Evolutionary conservation across 2,113 vertebrate genomes (phyloP).

Genomic region (Arvicanthis niloticus): DNA sequence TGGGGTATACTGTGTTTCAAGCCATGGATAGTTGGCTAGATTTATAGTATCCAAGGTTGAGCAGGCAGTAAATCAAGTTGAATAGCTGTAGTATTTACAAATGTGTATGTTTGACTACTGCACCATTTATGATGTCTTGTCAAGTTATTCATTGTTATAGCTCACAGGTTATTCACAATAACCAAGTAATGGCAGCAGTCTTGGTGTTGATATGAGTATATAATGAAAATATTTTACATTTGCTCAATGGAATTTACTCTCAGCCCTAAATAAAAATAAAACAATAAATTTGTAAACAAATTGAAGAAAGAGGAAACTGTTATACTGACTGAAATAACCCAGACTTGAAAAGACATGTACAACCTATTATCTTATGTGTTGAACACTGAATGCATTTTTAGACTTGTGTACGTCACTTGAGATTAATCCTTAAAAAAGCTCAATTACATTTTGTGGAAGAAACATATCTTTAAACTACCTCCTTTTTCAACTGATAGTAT

Average conservation of each 20-base stretch:
- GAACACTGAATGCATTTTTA: neutral
- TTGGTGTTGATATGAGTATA: too few species aligned
- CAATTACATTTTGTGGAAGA: neutral
- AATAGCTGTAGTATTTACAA: too few species aligned
- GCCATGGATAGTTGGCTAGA: neutral
- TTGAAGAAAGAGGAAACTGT: neutral
- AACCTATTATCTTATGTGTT: neutral
- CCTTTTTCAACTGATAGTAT: neutral
- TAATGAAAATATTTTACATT: neutral
- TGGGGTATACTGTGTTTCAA: neutral
- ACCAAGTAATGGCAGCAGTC: neutral
- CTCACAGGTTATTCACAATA: neutral
- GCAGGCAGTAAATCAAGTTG: neutral
- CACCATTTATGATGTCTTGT: neutral
- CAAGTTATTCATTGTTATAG: neutral
- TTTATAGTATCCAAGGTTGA: neutral
- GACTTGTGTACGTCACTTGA: neutral
- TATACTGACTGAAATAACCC: neutral
- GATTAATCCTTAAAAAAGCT: neutral
- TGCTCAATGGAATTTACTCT: neutral
- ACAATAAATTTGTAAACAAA: neutral
- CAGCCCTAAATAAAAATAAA: neutral
- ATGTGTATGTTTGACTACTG: neutral
- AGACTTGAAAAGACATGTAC: neutral
- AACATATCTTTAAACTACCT: neutral